These are phyloP conservation scores for Chelonia mydas DNA, from an alignment of 2,797 vertebrate species.

Conservation along the genomic window DNA sequence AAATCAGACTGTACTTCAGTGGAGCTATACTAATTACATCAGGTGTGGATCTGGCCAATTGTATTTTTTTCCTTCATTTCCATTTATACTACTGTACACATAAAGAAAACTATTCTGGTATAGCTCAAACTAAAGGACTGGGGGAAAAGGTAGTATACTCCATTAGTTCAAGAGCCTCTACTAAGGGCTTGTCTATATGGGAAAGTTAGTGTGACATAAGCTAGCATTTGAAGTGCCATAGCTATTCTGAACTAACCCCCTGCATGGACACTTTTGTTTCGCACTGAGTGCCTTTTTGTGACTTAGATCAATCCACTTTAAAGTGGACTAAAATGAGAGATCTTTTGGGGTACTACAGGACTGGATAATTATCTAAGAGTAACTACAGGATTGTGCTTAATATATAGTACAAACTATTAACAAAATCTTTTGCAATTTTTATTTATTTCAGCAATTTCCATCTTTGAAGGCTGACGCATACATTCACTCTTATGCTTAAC, in stretches of 20 bases:
- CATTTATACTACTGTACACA: not conserved
- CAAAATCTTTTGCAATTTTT: not conserved
- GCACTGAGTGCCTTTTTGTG: not conserved
- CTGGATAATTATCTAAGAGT: not conserved
- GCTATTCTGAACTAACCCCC: not conserved
- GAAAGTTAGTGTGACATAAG: not conserved
- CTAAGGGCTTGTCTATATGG: not conserved
- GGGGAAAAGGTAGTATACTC: not conserved
- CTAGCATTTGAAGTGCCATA: not conserved
- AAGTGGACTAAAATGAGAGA: not conserved
- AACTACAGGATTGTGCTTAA: not conserved
- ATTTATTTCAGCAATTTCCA: not conserved
- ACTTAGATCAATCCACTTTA: not conserved
- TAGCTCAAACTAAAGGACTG: not conserved
- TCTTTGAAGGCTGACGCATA: not conserved
- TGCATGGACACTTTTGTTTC: not conserved
- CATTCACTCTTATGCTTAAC: not conserved
- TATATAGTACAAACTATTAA: accelerated
- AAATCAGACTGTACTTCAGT: not conserved
- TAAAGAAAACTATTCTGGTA: not conserved
- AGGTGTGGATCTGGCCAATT: not conserved
- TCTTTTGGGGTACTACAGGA: not conserved
- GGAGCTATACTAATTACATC: not conserved
- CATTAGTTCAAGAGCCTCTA: not conserved
- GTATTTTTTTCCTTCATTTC: not conserved